Evolutionary conservation across 2,113 vertebrate species (phyloP).

Genomic region (Cynoglossus semilaevis): DNA sequence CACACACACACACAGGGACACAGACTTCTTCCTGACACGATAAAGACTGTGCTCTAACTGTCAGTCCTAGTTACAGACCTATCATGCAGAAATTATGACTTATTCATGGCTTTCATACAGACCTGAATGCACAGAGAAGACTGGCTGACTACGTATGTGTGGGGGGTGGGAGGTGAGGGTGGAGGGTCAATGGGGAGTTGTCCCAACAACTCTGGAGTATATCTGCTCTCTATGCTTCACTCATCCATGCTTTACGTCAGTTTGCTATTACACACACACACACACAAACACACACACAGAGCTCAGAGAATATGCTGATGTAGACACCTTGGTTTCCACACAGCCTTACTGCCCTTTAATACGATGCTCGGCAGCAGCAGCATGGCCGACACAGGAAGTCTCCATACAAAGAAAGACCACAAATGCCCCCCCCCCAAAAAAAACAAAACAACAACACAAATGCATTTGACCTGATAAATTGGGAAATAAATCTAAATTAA

Average conservation of each 20-base stretch:
- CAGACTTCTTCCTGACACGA: conserved; percentile 50
- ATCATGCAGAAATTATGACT: conserved; percentile 70
- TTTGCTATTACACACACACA: conserved; percentile 37
- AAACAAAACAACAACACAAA: no score
- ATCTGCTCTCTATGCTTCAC: conserved; percentile 23
- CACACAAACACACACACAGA: not conserved
- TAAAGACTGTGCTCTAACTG: conserved; percentile 64
- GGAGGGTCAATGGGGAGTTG: no score
- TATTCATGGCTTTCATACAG: conserved; percentile 70
- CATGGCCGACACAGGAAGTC: no score
- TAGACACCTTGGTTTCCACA: conserved; percentile 20
- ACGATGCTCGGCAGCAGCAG: no score
- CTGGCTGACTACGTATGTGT: conserved; percentile 18
- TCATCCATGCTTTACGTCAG: conserved; percentile 41
- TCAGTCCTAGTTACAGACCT: conserved; percentile 71
- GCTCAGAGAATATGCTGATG: conserved; percentile 22
- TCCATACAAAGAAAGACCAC: no score
- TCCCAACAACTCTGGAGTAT: conserved; percentile 4
- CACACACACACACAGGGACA: conserved; percentile 9
- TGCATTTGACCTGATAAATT: no score
- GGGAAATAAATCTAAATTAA: no score
- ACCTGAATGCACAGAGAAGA: conserved; percentile 57
- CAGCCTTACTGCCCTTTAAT: conserved; percentile 17
- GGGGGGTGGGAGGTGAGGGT: no score
- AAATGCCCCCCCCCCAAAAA: no score